Percentiles rank a stretch among this genome's conserved stretches.
Evolutionary conservation across 1,140 invertebrate genomes (phyloP).

Genomic region (Drosophila sp.): DNA sequence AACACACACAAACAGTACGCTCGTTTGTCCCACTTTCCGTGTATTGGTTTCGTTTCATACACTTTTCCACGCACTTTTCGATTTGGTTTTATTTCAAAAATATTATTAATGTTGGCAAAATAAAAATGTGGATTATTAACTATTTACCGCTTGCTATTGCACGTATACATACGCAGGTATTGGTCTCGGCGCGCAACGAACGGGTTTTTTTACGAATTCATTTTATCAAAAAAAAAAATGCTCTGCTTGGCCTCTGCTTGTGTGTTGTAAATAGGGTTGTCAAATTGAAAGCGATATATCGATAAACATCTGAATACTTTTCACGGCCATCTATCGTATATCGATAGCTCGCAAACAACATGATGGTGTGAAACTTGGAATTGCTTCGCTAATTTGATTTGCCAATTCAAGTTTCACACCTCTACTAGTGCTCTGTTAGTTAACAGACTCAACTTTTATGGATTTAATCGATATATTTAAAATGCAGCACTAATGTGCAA

Average conservation of each 20-base stretch:
- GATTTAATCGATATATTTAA: too few relatives aligned
- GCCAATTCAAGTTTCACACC: too few relatives aligned
- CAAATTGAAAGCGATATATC: conserved; percentile 4
- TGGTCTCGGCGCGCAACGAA: conserved; percentile 69
- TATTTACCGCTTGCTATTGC: conserved; percentile 44
- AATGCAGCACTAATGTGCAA: too few relatives aligned
- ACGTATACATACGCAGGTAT: conserved; percentile 50
- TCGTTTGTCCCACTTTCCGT: conserved; percentile 79
- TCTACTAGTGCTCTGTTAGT: too few relatives aligned
- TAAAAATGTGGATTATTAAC: conserved; percentile 47
- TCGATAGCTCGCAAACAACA: too few relatives aligned
- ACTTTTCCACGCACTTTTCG: conserved; percentile 80
- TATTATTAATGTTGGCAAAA: conserved; percentile 27
- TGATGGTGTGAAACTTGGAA: too few relatives aligned
- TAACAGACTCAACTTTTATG: too few relatives aligned
- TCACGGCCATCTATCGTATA: too few relatives aligned
- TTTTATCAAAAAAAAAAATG: conserved; percentile 67
- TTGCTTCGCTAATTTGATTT: too few relatives aligned
- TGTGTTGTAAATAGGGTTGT: conserved; percentile 48
- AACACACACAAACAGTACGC: conserved; percentile 35
- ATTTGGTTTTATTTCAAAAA: conserved; percentile 55
- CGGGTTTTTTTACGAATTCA: conserved; percentile 71
- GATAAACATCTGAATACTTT: too few relatives aligned
- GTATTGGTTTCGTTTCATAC: conserved; percentile 75
- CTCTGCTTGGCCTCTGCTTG: conserved; percentile 68